Evolutionary conservation across 2,797 vertebrate genomes (phyloP).

Genomic region (Ceryle rudis): DNA sequence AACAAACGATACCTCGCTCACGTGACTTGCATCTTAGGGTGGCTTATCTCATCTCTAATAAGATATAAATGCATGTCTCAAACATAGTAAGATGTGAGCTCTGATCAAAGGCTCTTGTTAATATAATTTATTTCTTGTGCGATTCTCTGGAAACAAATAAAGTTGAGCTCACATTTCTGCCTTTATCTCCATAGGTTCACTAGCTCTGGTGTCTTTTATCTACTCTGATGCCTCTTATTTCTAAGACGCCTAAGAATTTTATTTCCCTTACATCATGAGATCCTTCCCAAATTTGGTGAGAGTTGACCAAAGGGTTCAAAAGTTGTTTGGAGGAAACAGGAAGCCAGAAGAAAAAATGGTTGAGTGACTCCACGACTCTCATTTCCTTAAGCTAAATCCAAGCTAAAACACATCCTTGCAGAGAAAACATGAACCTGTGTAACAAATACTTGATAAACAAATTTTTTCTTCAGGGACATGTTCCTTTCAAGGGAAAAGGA

Average conservation of each 20-base stretch:
- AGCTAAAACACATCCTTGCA: background rate
- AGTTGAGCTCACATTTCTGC: background rate
- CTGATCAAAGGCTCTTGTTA: constrained; percentile 39
- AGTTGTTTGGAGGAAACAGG: constrained; percentile 46
- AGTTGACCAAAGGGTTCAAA: constrained; percentile 23
- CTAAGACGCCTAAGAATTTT: background rate
- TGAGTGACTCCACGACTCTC: constrained; percentile 12
- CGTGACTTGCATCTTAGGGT: fast-evolving
- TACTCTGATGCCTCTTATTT: background rate
- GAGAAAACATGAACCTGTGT: background rate
- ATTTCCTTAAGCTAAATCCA: constrained; percentile 33
- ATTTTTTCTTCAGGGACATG: background rate
- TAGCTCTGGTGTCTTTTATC: constrained; percentile 35
- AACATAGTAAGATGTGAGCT: background rate
- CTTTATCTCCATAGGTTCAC: constrained; percentile 39
- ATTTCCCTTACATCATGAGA: background rate
- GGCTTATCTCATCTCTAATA: constrained; percentile 19
- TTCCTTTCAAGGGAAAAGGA: background rate
- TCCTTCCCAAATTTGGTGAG: background rate
- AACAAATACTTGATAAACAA: constrained; percentile 1
- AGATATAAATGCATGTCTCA: constrained; percentile 12
- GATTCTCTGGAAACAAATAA: constrained; percentile 11
- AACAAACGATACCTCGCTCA: background rate
- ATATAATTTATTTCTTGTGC: background rate
- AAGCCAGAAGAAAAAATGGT: constrained; percentile 23